Evolutionary conservation across 2,888 invertebrate genomes (phyloP), one percentile per base, ranked within the genome.

Genomic region (Lithodes maja): DNA sequence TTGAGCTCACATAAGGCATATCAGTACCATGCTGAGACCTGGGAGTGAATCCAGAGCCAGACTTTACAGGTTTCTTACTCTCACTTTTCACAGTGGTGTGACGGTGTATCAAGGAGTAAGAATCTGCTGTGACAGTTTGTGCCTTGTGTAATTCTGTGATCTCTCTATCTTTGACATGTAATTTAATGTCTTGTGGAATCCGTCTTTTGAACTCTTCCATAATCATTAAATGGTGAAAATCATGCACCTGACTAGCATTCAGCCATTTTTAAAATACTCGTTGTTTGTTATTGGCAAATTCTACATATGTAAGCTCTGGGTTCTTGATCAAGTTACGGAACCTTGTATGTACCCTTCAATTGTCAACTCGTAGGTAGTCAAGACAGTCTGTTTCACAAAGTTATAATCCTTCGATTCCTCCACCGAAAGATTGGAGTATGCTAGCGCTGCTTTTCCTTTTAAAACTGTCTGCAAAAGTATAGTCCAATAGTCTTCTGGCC

Each of bases 31-130:
- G 61, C 61, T 61, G 61, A 61, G 61, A 0, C 71, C 12, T 71
- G n/a, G n/a, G 71, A 71, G n/a, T 12, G 3, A 12, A n/a, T n/a
- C 71, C 71, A 71, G 71, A 71, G 71, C 17, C 71, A 71, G 71
- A 12, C 71, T 71, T 71, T 71, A 71, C 71, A 71, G 12, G 3
- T 71, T n/a, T 12, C 71, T 7, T 71, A 71, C 15, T 71, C 17
- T 71, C 71, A 3, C 71, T n/a, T n/a, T n/a, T 71, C 0, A n/a
- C 71, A n/a, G 61, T 61, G 12, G 61, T 61, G 5, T 61, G 61
- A 61, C 71, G 0, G 71, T 71, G 71, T 71, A n/a, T 71, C n/a
- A 71, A n/a, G 3, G 17, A 12, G 17, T 71, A 71, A n/a, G 71
- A n/a, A 3, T 71, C 71, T 71, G 71, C 71, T 71, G 17, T n/a